Conservation (phyloP, 2,797 vertebrate genomes). For the Gambusia yucatana region DNA sequence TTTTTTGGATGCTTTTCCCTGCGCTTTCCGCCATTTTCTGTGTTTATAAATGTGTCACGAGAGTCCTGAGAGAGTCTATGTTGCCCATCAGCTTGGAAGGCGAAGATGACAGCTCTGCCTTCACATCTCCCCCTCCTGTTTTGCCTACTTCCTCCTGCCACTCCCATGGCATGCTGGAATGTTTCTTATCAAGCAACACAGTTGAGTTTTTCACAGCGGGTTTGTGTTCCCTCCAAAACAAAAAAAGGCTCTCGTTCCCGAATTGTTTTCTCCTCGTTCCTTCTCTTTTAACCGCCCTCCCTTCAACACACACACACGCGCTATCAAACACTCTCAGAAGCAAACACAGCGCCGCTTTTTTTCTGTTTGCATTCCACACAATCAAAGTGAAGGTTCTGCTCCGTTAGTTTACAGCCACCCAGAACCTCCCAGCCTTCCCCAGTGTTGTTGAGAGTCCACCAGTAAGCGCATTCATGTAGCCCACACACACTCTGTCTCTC, state of each 20-base stretch:
- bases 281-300: conserved; percentile 18
- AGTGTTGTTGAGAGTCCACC: conserved; percentile 36
- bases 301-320: not conserved
- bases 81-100: conserved; percentile 43
- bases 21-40: not conserved
- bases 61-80: conserved; percentile 25
- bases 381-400: conserved; percentile 69
- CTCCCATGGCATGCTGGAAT: conserved; percentile 71
- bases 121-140: conserved; percentile 23
- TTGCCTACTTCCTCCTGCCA: conserved; percentile 29
- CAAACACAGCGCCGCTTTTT: conserved; percentile 6
- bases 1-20: conserved; percentile 4
- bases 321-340: conserved; percentile 15
- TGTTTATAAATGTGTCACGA: conserved; percentile 12
- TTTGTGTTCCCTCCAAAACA: conserved; percentile 57
- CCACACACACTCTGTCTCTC: conserved; percentile 2
- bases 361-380: conserved; percentile 72
- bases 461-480: conserved; percentile 60
- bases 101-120: conserved; percentile 41
- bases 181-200: conserved; percentile 74
- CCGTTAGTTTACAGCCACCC: conserved; percentile 53
- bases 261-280: conserved; percentile 34
- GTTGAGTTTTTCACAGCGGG: conserved; percentile 64
- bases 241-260: conserved; percentile 41
- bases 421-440: conserved; percentile 24